Evolutionary conservation across 2,113 vertebrate species (phyloP).

Genomic region (Lutjanus erythropterus): DNA sequence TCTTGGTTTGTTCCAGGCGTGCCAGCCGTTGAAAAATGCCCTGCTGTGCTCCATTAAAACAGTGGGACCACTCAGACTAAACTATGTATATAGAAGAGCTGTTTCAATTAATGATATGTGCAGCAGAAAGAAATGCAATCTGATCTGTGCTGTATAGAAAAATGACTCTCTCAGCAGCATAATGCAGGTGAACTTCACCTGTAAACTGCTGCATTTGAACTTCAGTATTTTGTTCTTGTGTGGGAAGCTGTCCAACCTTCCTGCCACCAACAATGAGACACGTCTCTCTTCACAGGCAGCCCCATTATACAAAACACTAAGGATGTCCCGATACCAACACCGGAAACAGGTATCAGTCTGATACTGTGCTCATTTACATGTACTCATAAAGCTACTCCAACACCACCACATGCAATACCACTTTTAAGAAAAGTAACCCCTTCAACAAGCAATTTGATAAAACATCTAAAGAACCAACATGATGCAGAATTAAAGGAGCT

Average conservation of each 20-base stretch:
- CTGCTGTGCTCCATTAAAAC: background rate
- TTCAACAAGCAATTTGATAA: too few relatives aligned
- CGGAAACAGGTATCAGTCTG: too few relatives aligned
- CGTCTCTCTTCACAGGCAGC: background rate
- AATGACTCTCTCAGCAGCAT: background rate
- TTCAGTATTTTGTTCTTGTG: background rate
- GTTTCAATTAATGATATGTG: constrained; percentile 3
- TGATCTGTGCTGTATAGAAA: background rate
- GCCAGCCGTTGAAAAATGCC: constrained; percentile 7
- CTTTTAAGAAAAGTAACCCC: too few relatives aligned
- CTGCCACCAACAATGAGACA: constrained; percentile 1
- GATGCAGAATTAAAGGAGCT: too few relatives aligned
- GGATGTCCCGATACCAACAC: too few relatives aligned
- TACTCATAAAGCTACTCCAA: too few relatives aligned
- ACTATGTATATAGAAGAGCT: background rate
- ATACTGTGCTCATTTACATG: too few relatives aligned
- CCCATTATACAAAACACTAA: background rate
- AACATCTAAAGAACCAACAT: too few relatives aligned
- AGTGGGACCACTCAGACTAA: background rate
- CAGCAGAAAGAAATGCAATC: background rate
- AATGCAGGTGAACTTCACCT: background rate
- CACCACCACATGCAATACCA: too few relatives aligned
- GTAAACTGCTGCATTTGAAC: background rate
- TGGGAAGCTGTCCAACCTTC: background rate
- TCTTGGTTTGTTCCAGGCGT: background rate